phyloP scores from a whole-genome alignment of 1,140 invertebrate species.

The Microplitis mediator region DNA sequence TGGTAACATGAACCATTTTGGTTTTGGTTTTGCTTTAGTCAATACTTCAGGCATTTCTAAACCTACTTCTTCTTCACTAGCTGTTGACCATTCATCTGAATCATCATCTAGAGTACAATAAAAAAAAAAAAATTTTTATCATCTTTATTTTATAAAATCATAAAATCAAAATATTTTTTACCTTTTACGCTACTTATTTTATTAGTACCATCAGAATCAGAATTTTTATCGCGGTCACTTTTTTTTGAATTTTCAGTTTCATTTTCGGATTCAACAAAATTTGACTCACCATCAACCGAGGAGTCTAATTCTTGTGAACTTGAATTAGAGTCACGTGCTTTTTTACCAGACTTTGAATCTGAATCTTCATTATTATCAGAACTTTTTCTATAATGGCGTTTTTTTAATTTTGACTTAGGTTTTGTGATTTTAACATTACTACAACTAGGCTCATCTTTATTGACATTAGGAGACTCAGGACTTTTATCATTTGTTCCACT shows the following conservation, averaged over 20 bases:
- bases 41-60: constrained; percentile 62
- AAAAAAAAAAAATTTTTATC: neutral
- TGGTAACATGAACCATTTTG: constrained; percentile 70
- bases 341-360: neutral
- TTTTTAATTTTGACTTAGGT: constrained; percentile 12
- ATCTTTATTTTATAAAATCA: neutral
- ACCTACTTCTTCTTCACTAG: constrained; percentile 51
- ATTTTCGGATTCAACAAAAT: neutral
- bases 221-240: neutral
- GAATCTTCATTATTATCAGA: constrained; percentile 11
- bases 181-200: neutral
- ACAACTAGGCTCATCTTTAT: constrained; percentile 1
- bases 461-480: neutral
- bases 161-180: neutral
- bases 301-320: neutral
- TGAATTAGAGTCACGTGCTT: neutral
- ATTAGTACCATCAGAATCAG: neutral
- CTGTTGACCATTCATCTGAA: constrained; percentile 48
- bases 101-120: constrained; percentile 30
- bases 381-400: constrained; percentile 18
- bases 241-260: neutral
- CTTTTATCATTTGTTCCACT: neutral
- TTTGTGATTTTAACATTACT: neutral
- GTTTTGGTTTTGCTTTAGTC: constrained; percentile 68
- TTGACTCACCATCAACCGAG: neutral